Base-by-base conservation (phyloP, 23 tunicate genomes). In the Halocynthia aurantium region DNA sequence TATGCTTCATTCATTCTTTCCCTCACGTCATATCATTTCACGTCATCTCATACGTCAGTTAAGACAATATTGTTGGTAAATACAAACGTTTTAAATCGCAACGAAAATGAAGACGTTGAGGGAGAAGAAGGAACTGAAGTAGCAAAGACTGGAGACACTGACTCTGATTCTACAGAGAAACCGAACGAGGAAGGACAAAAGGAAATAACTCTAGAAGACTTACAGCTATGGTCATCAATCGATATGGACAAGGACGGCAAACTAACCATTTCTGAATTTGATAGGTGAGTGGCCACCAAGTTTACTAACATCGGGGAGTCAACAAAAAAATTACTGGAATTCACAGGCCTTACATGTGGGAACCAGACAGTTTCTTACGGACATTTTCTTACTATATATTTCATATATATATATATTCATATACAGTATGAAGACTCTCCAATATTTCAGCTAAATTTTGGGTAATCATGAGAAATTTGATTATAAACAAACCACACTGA, bases 211-310 rank as follows among this genome's bases (percentile, higher is more conserved):
- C 60, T 91, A 52, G 91, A 91, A 65, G 97, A 86, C 49, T 50
- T 86, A 31, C 81, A 86, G 75, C 72, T 86, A 53, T 91, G 97
- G 97, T 51, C 82, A 62, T 66, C 54, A 55, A 91, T 91, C 85
- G 97, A 91, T 82, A 71, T 91, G 80, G 82, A 91, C 82, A 82
- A 81, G 80, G 89, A 91, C 77, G 97, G 97, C 53, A 91, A 85
- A 82, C 61, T 91, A 13, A 91, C 90, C 52, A 78, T 91, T 13
- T 62, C 86, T 8, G 97, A 91, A 91, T 91, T 76, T 61, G 97
- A 91, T 80, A 80, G 85, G 97, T 91, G 40, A 52, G 65, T 22
- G 19, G 50, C 5, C 0, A 13, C 15, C 1, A 58, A 58, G 63
- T 58, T 15, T 58, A 13, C 10, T 57, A 12, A 12, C 10, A 57